A percentile compares a stretch with the other conserved stretches of the same genome.
phyloP scores from a whole-genome alignment of 30 jellyfish, hydroid and myxozoan species.

The Rhopilema esculentum region DNA sequence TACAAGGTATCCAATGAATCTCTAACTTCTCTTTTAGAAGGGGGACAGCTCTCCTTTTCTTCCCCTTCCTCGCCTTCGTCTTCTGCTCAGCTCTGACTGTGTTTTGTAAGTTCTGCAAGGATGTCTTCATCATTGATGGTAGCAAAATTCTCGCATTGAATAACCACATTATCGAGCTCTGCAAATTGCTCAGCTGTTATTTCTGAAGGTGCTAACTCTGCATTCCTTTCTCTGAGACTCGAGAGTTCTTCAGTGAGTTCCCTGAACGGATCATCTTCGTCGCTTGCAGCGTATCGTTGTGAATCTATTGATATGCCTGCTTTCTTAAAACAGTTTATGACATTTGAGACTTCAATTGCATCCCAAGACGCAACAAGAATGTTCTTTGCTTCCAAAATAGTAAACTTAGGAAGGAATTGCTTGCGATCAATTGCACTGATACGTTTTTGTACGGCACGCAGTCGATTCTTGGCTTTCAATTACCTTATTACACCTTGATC shows the following conservation, averaged over 20 bases:
- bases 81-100: not conserved
- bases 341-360: not conserved
- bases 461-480: conserved; percentile 63
- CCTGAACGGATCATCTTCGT: conserved; percentile 8
- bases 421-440: conserved; percentile 64
- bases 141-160: not conserved
- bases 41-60: not conserved
- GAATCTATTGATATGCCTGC: not conserved
- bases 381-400: conserved; percentile 4
- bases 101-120: not conserved
- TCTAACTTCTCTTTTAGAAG: not conserved
- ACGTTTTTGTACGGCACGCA: conserved; percentile 51
- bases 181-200: not conserved
- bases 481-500: conserved; percentile 73
- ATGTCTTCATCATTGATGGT: conserved; percentile 18
- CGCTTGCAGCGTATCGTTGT: not conserved
- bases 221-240: not conserved
- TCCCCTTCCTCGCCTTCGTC: not conserved
- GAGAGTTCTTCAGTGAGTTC: conserved; percentile 8
- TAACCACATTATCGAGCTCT: not conserved
- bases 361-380: not conserved
- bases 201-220: not conserved
- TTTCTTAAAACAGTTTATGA: not conserved
- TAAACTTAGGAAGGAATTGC: conserved; percentile 18
- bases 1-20: not conserved